A percentile compares a stretch with the other conserved stretches of the same genome.
These are phyloP conservation scores for Polydrusus pterygomalis DNA, from an alignment of 2,888 invertebrate genomes.

Conservation along the genomic window DNA sequence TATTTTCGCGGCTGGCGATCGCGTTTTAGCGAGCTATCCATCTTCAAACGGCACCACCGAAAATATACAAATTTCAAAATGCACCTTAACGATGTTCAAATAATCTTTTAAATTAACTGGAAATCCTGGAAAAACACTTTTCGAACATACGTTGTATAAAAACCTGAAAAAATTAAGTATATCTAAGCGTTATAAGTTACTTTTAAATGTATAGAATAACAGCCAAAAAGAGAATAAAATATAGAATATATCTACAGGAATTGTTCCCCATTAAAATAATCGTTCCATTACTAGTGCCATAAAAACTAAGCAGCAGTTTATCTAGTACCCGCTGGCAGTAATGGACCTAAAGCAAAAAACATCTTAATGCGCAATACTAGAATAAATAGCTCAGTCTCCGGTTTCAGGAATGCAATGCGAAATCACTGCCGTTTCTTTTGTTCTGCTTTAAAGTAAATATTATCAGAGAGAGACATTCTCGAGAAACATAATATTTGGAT, in stretches of 20 bases:
- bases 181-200: too few relatives aligned
- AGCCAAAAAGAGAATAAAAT: neutral
- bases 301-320: constrained; percentile 22
- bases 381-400: constrained; percentile 7
- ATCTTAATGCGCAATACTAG: neutral
- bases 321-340: constrained; percentile 1
- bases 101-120: too few relatives aligned
- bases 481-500: neutral
- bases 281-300: neutral
- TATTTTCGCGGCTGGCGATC: too few relatives aligned
- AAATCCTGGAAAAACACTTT: too few relatives aligned
- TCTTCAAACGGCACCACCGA: too few relatives aligned
- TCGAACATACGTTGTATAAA: too few relatives aligned
- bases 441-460: neutral
- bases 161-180: too few relatives aligned
- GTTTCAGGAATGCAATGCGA: constrained; percentile 1
- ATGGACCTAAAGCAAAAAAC: constrained; percentile 4
- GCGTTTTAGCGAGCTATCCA: too few relatives aligned
- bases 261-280: constrained; percentile 6
- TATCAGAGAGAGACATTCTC: neutral
- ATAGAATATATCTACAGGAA: neutral
- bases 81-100: too few relatives aligned
- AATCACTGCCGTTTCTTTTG: constrained; percentile 9
- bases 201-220: too few relatives aligned
- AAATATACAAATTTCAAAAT: too few relatives aligned